Evolutionary conservation across 2,113 vertebrate genomes (phyloP).

Genomic region (Isurus oxyrinchus): DNA sequence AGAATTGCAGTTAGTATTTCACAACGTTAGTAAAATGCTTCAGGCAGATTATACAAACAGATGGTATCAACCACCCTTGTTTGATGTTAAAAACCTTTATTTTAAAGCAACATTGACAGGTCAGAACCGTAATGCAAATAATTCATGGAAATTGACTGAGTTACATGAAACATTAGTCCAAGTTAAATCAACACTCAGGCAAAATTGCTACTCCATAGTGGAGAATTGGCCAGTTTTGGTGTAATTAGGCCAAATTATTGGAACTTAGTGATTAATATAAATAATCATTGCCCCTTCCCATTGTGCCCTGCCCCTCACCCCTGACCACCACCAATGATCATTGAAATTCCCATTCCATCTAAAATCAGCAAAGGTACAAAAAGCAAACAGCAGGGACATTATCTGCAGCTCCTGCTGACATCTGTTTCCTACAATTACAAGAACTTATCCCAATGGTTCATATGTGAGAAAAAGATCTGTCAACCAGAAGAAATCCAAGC

Average conservation of each 20-base stretch:
- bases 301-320: neutral
- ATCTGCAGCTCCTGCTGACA: neutral
- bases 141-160: conserved; percentile 61
- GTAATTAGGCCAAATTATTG: conserved; percentile 31
- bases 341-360: neutral
- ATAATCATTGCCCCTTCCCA: neutral
- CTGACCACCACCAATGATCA: neutral
- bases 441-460: neutral
- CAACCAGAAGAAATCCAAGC: neutral
- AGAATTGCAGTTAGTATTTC: conserved; percentile 63
- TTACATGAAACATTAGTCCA: conserved; percentile 60
- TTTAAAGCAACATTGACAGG: conserved; percentile 65
- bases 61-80: conserved; percentile 63
- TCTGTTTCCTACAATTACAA: neutral
- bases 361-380: neutral
- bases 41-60: conserved; percentile 57
- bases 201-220: conserved; percentile 48
- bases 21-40: conserved; percentile 55
- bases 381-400: neutral
- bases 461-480: neutral
- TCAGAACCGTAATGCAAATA: conserved; percentile 59
- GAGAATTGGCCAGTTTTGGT: conserved; percentile 50
- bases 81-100: conserved; percentile 60
- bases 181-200: neutral
- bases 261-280: neutral